Evolutionary conservation across 2,888 invertebrate genomes (phyloP).

Genomic region (Psylliodes chrysocephalus): DNA sequence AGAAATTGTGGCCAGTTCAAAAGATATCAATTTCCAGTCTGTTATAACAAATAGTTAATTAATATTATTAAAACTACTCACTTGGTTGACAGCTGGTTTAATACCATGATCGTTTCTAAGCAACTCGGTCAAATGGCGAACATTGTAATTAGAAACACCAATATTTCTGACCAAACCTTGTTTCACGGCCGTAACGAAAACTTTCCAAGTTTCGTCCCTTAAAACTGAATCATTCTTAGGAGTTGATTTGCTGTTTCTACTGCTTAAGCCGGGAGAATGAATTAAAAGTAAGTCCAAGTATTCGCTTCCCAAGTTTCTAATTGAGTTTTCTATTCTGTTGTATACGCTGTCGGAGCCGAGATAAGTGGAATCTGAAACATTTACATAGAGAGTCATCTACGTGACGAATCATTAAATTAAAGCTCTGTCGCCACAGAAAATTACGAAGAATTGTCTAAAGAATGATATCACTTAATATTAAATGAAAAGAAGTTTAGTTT

Average conservation of each 20-base stretch:
- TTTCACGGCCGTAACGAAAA: conserved; percentile 72
- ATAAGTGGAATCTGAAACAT: conserved; percentile 68
- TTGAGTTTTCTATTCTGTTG: conserved; percentile 67
- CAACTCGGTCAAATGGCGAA: conserved; percentile 75
- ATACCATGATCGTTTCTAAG: conserved; percentile 66
- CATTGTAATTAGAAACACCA: conserved; percentile 85
- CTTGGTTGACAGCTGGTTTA: conserved; percentile 80
- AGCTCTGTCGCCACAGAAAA: too few relatives aligned
- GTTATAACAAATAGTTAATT: too few relatives aligned
- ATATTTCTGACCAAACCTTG: conserved; percentile 73
- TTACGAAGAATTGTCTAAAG: too few relatives aligned
- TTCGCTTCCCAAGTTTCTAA: conserved; percentile 71
- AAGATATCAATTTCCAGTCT: too few relatives aligned
- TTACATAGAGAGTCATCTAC: too few relatives aligned
- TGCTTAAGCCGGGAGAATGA: conserved; percentile 79
- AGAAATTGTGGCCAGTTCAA: too few relatives aligned
- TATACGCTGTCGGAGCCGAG: conserved; percentile 68
- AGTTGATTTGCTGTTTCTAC: conserved; percentile 67
- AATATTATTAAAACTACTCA: too few relatives aligned
- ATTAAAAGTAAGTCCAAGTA: conserved; percentile 84
- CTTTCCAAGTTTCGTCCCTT: conserved; percentile 74
- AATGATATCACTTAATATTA: too few relatives aligned
- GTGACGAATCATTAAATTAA: too few relatives aligned
- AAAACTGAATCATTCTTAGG: conserved; percentile 66
- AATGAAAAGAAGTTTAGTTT: too few relatives aligned